Evolutionary conservation across 2,888 invertebrate genomes (phyloP), one percentile per base, ranked within the genome.

Genomic region (Tridacna crocea): DNA sequence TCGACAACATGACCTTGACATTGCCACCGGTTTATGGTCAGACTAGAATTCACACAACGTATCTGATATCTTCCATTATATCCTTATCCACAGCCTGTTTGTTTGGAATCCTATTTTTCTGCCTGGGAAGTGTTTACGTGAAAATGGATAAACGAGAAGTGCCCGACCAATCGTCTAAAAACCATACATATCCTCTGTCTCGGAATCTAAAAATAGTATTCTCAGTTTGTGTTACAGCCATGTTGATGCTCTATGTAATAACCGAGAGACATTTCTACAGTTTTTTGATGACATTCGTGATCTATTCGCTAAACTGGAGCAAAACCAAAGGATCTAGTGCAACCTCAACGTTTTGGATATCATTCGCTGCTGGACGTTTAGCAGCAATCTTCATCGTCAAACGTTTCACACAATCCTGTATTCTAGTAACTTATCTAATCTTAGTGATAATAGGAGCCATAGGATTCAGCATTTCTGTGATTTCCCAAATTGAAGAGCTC

Each of bases 191-290:
- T 55, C 65, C 58, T n/a, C 17, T 74, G 22, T 61, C 61, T 36
- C 61, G 36, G 24, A 75, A 47, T 17, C 15, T 79, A 17, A 80
- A 80, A 76, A 61, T 72, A 22, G 46, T 72, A 10, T 65, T 80
- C n/a, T 51, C 74, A 10, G 13, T 66, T 46, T 58, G 76, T 0
- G 55, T 80, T 13, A 46, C 80, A 10, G 8, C 27, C 6, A 48
- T 80, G 47, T 22, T 76, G 36, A 66, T 76, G 58, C 12, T 68
- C 22, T 36, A 36, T 58, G 68, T 76, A 15, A 68, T 76, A n/a
- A 90, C 93, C 51, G 94, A 95, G 87, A 93, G 94, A 36, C 92
- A 93, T 13, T 94, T 92, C 88, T 94, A 94, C 0, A 93, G 93
- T 22, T 92, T 93, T 61, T 88, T 95, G 2, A 88, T 94, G 73